Evolutionary conservation across 2,888 invertebrate genomes (phyloP), one percentile per base, ranked within the genome.

Genomic region (Helicoverpa assulta): DNA sequence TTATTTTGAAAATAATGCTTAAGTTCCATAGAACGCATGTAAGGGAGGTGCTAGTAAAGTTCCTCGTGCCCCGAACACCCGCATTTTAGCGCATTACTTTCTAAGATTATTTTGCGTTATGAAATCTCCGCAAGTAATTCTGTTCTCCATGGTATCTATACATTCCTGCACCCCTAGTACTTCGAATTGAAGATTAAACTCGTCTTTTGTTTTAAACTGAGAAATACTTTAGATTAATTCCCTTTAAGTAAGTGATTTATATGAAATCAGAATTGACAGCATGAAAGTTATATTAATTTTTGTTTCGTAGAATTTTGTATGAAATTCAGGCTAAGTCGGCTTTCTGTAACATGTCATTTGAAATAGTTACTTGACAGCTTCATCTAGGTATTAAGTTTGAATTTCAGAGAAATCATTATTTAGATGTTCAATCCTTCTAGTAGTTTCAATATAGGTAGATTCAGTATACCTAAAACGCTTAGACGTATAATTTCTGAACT

Each of bases 131-230:
- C 4, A 4, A 26, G 26, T 26, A 2, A 26, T 26, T 26, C 4
- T 26, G 26, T 26, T 26, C 26, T 26, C 26, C 26, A 26, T 26
- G 26, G 4, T 4, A 4, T 26, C 63, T 60, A 59, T 18, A 47
- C 47, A 57, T 78, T 70, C 64, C 26, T 78, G 66, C 61, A n/a
- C 1, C 16, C 67, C 29, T 71, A 62, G 78, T 64, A 40, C 14
- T 40, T 14, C 4, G 12, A 4, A 63, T 63, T 73, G 37, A 50
- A 74, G 74, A 77, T 77, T 77, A 77, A 77, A 70, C 5, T 19
- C 63, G 51, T 12, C 62, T 43, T 63, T 78, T 77, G 74, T 78
- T 54, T 40, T 5, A 21, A 61, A n/a, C 61, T 33, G 33, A 69
- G 40, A 73, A 69, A 56, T 52, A 63, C 65, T 78, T 66, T 47